A percentile compares a stretch with the other conserved stretches of the same genome.
Evolutionary conservation across 2,888 invertebrate genomes (phyloP).

Genomic region (Habrosyne pyritoides): DNA sequence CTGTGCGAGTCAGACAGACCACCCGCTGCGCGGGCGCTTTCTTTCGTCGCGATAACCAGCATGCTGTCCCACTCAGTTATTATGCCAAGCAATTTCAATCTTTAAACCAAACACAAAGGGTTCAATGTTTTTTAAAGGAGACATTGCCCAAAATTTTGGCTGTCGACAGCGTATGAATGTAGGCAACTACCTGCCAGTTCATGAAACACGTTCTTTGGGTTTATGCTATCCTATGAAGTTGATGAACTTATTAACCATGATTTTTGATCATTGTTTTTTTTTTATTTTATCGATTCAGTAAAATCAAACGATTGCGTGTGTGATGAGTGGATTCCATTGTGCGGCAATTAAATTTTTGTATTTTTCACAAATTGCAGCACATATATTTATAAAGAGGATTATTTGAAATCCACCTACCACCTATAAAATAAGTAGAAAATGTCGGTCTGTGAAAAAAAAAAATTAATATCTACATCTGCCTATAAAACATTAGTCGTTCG

Average conservation of each 20-base stretch:
- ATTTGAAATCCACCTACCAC: too few species aligned
- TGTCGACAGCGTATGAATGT: background rate
- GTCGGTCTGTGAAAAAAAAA: too few species aligned
- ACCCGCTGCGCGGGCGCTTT: slow-evolving; percentile 32
- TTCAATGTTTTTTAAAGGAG: background rate
- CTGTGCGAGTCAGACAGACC: slow-evolving; percentile 10
- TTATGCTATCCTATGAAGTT: slow-evolving; percentile 62
- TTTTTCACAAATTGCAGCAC: too few species aligned
- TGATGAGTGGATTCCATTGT: background rate
- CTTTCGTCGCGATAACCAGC: background rate
- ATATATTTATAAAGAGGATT: too few species aligned
- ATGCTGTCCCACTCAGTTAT: background rate
- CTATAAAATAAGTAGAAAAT: too few species aligned
- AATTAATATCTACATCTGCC: too few species aligned
- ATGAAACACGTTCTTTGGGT: slow-evolving; percentile 37
- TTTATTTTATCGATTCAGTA: slow-evolving; percentile 15
- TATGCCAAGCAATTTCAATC: slow-evolving; percentile 17
- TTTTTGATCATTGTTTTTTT: slow-evolving; percentile 58
- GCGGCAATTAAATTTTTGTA: too few species aligned
- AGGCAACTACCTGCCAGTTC: background rate
- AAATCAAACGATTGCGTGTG: slow-evolving; percentile 10
- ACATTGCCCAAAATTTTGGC: background rate
- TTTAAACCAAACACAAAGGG: background rate
- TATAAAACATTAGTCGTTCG: too few species aligned
- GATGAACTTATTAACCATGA: slow-evolving; percentile 74